Conservation (phyloP, 2,797 vertebrate genomes). For the Microcaecilia unicolor region DNA sequence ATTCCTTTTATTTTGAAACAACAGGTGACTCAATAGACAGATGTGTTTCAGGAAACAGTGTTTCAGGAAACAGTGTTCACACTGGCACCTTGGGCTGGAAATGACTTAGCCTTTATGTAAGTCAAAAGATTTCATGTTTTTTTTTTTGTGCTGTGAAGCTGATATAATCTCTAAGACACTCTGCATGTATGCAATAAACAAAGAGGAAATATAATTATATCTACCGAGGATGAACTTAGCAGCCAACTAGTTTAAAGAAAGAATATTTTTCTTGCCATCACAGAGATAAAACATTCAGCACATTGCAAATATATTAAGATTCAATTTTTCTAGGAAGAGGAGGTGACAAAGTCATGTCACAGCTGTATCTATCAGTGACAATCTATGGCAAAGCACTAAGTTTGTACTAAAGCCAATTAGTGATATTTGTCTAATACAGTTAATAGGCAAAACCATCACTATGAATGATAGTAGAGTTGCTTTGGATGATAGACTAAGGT, state of each 20-base stretch:
- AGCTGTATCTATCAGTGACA: no score
- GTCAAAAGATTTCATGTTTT: slow-evolving; percentile 18
- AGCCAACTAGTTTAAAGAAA: no score
- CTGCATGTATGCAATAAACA: slow-evolving; percentile 12
- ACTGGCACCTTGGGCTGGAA: slow-evolving; percentile 40
- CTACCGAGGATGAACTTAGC: background rate
- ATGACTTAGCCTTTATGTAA: slow-evolving; percentile 28
- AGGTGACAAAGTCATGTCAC: no score
- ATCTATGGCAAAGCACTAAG: no score
- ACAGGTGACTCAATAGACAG: slow-evolving; percentile 34
- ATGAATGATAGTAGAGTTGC: background rate
- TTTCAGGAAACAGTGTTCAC: slow-evolving; percentile 40
- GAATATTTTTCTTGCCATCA: no score
- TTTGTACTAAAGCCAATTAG: slow-evolving; percentile 22
- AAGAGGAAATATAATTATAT: slow-evolving; percentile 6
- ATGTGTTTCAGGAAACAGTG: slow-evolving; percentile 40
- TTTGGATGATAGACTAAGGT: slow-evolving; percentile 19
- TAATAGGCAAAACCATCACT: slow-evolving; percentile 22
- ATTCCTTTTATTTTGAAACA: slow-evolving; percentile 39
- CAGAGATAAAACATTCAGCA: no score
- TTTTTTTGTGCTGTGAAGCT: slow-evolving; percentile 14
- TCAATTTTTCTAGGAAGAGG: no score
- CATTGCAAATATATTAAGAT: no score
- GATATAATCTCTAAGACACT: slow-evolving; percentile 21
- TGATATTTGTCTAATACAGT: slow-evolving; percentile 21